phyloP scores from a whole-genome alignment of 2,888 invertebrate genomes.

The Drosophila suboccidentalis region DNA sequence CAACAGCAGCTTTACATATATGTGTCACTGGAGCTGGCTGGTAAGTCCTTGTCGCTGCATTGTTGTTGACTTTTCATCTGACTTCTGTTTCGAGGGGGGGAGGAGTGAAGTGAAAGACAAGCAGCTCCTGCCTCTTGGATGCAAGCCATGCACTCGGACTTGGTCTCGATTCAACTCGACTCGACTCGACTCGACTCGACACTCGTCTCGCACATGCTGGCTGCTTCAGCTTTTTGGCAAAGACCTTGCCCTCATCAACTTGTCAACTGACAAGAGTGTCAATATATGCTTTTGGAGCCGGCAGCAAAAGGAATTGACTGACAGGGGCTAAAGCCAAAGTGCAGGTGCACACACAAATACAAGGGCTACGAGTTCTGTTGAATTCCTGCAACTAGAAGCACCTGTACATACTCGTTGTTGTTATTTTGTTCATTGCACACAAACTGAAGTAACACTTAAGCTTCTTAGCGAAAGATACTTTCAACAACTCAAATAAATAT shows the following conservation, averaged over 20 bases:
- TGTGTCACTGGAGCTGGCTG: conserved; percentile 41
- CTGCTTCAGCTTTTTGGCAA: conserved; percentile 48
- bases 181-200: not conserved
- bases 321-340: conserved; percentile 47
- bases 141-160: conserved; percentile 11
- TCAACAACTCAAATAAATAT: conserved; percentile 31
- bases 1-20: conserved; percentile 12
- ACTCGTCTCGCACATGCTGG: conserved; percentile 8
- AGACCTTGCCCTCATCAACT: conserved; percentile 66
- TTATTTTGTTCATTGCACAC: conserved; percentile 22
- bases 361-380: not conserved
- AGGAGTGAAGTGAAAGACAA: conserved; percentile 16
- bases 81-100: conserved; percentile 8
- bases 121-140: conserved; percentile 4
- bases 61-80: conserved; percentile 65
- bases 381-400: conserved; percentile 8
- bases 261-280: conserved; percentile 50
- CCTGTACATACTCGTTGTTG: conserved; percentile 15
- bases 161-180: not conserved
- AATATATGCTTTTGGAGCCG: conserved; percentile 37
- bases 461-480: conserved; percentile 20
- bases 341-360: conserved; percentile 32
- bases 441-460: conserved; percentile 16
- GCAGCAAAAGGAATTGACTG: conserved; percentile 36
- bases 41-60: conserved; percentile 47